Evolutionary conservation across 2,888 invertebrate species (phyloP).

Genomic region (Athalia circularis): DNA sequence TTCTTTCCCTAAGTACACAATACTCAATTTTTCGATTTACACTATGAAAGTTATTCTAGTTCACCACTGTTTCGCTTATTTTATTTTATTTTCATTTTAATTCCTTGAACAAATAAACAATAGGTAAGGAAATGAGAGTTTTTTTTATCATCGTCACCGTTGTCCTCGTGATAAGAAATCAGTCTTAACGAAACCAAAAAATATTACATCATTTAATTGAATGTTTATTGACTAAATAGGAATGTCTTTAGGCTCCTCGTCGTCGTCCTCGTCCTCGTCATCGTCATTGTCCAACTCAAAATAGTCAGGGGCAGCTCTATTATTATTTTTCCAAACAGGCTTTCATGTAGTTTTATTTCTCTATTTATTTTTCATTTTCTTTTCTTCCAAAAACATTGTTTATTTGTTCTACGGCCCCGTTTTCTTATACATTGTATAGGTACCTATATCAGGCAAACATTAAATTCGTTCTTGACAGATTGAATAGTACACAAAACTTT

Average conservation of each 20-base stretch:
- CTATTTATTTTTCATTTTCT: too few relatives aligned
- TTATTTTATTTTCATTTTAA: neutral
- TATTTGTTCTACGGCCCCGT: constrained; percentile 17
- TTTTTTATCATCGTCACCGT: neutral
- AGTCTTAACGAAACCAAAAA: neutral
- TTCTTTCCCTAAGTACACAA: constrained; percentile 1
- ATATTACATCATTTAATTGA: neutral
- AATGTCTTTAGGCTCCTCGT: constrained; percentile 19
- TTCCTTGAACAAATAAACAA: constrained; percentile 25
- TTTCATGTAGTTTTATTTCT: too few relatives aligned
- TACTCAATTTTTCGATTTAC: neutral
- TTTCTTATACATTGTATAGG: neutral
- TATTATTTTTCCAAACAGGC: neutral
- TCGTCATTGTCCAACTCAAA: neutral
- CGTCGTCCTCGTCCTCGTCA: too few relatives aligned
- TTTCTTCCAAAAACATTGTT: constrained; percentile 3
- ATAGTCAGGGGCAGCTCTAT: neutral
- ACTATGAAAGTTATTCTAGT: neutral
- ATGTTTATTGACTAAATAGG: constrained; percentile 40
- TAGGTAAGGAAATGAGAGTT: neutral
- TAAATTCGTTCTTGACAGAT: constrained; percentile 18
- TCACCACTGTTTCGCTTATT: neutral
- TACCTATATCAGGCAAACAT: too few relatives aligned
- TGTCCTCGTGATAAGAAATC: too few relatives aligned
- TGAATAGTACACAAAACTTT: neutral